A percentile compares a stretch with the other conserved stretches of the same genome.
Conservation (phyloP, 2,113 vertebrate species). For the Passer domesticus region DNA sequence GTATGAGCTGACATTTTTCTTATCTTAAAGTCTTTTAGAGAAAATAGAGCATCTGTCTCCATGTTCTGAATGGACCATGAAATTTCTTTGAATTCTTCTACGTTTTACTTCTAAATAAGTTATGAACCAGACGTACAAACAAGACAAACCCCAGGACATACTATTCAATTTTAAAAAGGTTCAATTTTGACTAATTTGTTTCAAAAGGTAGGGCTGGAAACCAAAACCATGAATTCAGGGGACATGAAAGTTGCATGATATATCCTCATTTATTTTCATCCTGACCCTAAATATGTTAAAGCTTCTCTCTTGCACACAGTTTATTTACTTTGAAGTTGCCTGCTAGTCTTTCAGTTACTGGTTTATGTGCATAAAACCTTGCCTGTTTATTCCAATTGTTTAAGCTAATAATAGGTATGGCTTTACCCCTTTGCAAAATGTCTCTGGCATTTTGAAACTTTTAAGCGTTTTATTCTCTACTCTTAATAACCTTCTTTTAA, state of each 20-base stretch:
- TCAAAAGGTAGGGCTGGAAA: background rate
- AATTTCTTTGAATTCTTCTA: background rate
- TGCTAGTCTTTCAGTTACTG: background rate
- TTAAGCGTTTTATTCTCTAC: background rate
- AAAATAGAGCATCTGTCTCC: background rate
- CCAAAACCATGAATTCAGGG: background rate
- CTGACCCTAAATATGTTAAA: background rate
- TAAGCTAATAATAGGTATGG: background rate
- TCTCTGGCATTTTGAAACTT: background rate
- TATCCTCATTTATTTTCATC: background rate
- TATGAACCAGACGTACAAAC: background rate
- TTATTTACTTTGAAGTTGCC: background rate
- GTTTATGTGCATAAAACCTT: background rate
- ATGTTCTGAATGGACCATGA: background rate
- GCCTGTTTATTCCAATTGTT: background rate
- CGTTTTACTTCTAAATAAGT: background rate
- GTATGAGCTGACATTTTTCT: background rate
- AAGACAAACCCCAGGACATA: background rate
- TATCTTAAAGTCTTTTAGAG: background rate
- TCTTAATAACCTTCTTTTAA: background rate
- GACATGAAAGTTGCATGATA: background rate
- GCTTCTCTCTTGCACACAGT: background rate
- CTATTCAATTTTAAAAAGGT: background rate
- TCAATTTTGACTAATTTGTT: background rate
- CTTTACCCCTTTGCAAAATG: background rate